A percentile compares a stretch with the other conserved stretches of the same genome.
Conservation (phyloP, 2,888 invertebrate genomes). For the Hypomecis punctinalis region DNA sequence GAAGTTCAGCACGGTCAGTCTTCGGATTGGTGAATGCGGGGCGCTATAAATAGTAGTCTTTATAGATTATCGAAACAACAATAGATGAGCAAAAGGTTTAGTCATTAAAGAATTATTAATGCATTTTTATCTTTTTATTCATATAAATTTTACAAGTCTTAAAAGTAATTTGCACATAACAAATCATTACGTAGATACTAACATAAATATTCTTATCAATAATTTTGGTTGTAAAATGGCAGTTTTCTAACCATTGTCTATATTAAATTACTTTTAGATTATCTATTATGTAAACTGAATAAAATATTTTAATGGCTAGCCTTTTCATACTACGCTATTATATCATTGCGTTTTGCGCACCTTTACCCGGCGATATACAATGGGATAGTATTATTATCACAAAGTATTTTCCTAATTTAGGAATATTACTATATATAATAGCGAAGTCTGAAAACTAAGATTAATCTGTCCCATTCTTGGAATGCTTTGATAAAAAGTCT, state of each 20-base stretch:
- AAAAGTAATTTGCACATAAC: constrained; percentile 4
- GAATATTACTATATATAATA: neutral
- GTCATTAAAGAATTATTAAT: neutral
- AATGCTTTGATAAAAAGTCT: too few species aligned
- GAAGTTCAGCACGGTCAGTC: too few species aligned
- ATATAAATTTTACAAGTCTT: neutral
- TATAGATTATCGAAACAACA: too few species aligned
- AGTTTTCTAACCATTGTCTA: constrained; percentile 33
- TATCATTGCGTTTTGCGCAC: neutral
- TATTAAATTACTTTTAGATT: neutral
- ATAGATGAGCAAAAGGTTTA: neutral
- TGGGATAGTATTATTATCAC: too few species aligned
- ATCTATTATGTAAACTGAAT: neutral
- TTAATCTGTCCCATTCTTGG: neutral
- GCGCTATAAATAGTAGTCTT: too few species aligned
- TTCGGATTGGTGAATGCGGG: too few species aligned
- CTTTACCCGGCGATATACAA: neutral
- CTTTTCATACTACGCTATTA: neutral
- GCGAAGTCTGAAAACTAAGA: neutral
- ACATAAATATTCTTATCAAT: constrained; percentile 38
- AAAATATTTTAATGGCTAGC: neutral
- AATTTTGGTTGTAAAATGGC: constrained; percentile 57
- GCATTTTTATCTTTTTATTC: neutral
- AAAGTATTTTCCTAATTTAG: too few species aligned
- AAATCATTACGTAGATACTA: constrained; percentile 1